Base-by-base conservation (phyloP, 2,113 vertebrate genomes). In the Callocephalon fimbriatum region DNA sequence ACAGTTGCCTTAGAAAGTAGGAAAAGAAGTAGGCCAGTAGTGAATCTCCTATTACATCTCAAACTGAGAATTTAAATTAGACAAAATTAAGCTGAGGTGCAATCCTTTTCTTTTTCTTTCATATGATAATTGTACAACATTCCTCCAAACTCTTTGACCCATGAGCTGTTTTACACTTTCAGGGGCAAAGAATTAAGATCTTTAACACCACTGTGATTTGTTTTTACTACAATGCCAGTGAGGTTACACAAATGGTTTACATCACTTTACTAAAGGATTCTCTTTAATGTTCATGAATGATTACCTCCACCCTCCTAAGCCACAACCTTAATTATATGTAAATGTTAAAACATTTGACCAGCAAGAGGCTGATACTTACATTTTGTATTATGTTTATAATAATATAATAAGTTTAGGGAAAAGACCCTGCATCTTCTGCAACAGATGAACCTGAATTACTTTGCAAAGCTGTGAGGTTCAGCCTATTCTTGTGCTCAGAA, bases 371-470 rank as follows among this genome's bases (percentile, higher is more conserved):
- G 15, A 77, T 47, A 66, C n/a, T 51, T 68, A 13, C 20, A 76
- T 68, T 90, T 73, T 47, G 31, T 22, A 54, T 7, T 61, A 17
- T 38, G 38, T 38, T 38, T 38, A 38, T 38, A 38, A 38, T 38
- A 38, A 38, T 38, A 38, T 38, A 38, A 38, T 40, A 51, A 56
- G 8, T 75, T 84, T 44, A 78, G 29, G 50, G 26, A 73, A 76
- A 93, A 94, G 35, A 12, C 7, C 4, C 3, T 66, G 12, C 63
- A 29, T 80, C 59, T 90, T 93, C 75, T 86, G 72, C 63, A 84
- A 63, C 26, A 92, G 31, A 92, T 68, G 78, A 93, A 78, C 56
- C 35, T 51, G 61, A 94, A 93, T 92, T 92, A 47, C 56, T 53
- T 42, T 63, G 42, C 54, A 63, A 74, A 86, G 42, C 38, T 92